Evolutionary conservation across 2,797 vertebrate species (phyloP).

Genomic region (Hydrocynus forskahlii): DNA sequence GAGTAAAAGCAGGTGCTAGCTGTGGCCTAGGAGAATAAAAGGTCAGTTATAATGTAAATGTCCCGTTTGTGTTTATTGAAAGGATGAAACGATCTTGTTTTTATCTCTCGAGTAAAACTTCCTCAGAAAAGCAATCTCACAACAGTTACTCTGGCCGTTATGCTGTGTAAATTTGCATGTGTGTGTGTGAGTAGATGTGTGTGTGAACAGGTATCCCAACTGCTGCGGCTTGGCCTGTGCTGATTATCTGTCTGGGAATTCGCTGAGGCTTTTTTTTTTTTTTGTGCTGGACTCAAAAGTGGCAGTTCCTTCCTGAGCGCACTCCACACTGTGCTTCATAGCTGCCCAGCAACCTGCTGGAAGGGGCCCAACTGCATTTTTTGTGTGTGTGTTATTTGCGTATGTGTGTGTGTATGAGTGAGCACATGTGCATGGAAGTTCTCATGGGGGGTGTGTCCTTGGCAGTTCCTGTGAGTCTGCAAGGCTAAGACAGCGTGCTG

Average conservation of each 20-base stretch:
- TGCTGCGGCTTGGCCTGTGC: conserved; percentile 33
- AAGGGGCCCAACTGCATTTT: conserved; percentile 69
- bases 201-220: background rate
- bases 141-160: background rate
- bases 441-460: conserved; percentile 51
- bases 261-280: conserved; percentile 58
- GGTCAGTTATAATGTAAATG: conserved; percentile 35
- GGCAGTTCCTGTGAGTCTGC: conserved; percentile 56
- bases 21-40: background rate
- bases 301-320: conserved; percentile 79
- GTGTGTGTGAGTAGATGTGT: background rate
- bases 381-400: conserved; percentile 54
- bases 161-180: background rate
- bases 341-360: conserved; percentile 77
- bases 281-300: conserved; percentile 72
- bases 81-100: conserved; percentile 9
- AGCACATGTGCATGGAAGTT: conserved; percentile 49
- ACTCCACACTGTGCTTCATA: conserved; percentile 72
- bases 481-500: conserved; percentile 57
- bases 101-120: background rate
- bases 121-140: conserved; percentile 1
- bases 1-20: background rate
- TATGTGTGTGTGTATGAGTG: conserved; percentile 46
- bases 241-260: conserved; percentile 64
- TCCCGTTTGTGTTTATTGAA: conserved; percentile 12